A percentile compares a stretch with the other conserved stretches of the same genome.
These are phyloP conservation scores for Ailurus styani DNA, from an alignment of 2,113 vertebrate genomes.

Conservation along the genomic window DNA sequence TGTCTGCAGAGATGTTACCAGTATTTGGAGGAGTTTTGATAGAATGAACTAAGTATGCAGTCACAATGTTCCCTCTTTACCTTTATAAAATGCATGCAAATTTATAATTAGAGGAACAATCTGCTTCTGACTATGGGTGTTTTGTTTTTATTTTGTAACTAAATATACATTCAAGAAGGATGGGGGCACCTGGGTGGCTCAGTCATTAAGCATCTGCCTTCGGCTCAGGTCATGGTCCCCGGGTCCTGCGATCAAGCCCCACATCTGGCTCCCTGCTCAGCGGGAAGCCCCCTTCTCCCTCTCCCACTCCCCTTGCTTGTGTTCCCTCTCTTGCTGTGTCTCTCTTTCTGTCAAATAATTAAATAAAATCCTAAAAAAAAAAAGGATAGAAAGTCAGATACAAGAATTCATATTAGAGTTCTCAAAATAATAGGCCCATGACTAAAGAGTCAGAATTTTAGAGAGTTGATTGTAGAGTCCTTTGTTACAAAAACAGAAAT, in stretches of 20 bases:
- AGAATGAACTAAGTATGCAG: not conserved
- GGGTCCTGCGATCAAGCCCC: too few relatives aligned
- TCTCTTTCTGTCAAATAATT: too few relatives aligned
- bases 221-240: too few relatives aligned
- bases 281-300: too few relatives aligned
- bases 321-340: too few relatives aligned
- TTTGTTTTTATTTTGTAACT: not conserved
- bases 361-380: too few relatives aligned
- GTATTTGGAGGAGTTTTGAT: conserved; percentile 26
- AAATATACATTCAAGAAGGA: not conserved
- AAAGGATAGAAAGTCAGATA: not conserved
- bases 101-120: not conserved
- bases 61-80: not conserved
- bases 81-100: not conserved
- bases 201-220: too few relatives aligned
- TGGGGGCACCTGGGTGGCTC: too few relatives aligned
- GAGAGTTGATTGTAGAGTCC: not conserved
- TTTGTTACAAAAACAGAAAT: not conserved
- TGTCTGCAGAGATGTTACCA: not conserved
- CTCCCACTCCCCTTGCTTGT: too few relatives aligned
- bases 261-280: too few relatives aligned
- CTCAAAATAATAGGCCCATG: not conserved
- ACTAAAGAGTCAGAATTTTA: not conserved
- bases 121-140: not conserved
- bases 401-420: not conserved